A percentile compares a stretch with the other conserved stretches of the same genome.
Evolutionary conservation across 2,113 vertebrate species (phyloP).

Genomic region (Vanacampus margaritifer): DNA sequence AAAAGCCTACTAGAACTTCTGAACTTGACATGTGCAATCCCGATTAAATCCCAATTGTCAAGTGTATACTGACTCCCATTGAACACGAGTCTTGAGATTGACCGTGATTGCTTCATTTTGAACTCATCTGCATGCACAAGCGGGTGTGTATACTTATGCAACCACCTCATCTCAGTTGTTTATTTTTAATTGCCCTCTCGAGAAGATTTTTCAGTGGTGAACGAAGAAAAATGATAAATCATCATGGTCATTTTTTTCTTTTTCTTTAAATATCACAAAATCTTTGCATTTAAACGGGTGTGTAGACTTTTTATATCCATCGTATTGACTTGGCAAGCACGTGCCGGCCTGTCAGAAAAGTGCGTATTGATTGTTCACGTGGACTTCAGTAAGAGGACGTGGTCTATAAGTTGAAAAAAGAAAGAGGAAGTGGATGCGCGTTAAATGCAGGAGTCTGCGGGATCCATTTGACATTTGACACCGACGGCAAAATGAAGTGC

Average conservation of each 20-base stretch:
- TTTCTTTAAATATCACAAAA: not conserved
- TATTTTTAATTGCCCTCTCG: too few relatives aligned
- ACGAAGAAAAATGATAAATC: too few relatives aligned
- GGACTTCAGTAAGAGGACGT: constrained; percentile 8
- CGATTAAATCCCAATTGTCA: not conserved
- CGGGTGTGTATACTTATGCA: not conserved
- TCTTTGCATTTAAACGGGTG: not conserved
- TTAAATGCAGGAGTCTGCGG: constrained; percentile 31
- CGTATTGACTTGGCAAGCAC: not conserved
- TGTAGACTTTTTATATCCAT: not conserved
- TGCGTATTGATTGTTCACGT: not conserved
- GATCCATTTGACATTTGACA: not conserved
- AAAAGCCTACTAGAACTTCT: too few relatives aligned
- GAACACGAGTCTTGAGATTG: too few relatives aligned
- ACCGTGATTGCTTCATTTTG: too few relatives aligned
- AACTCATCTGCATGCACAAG: not conserved
- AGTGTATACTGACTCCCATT: not conserved
- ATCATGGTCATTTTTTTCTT: not conserved
- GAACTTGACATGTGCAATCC: not conserved
- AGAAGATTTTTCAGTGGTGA: too few relatives aligned
- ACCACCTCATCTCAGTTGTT: not conserved
- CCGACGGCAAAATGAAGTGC: constrained; percentile 27
- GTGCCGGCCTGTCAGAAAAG: not conserved
- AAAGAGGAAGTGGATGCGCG: constrained; percentile 20
- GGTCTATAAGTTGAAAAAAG: not conserved